Percentiles rank a stretch among this genome's conserved stretches.
Conservation (phyloP, 2,797 vertebrate species). For the Girardinus metallicus region DNA sequence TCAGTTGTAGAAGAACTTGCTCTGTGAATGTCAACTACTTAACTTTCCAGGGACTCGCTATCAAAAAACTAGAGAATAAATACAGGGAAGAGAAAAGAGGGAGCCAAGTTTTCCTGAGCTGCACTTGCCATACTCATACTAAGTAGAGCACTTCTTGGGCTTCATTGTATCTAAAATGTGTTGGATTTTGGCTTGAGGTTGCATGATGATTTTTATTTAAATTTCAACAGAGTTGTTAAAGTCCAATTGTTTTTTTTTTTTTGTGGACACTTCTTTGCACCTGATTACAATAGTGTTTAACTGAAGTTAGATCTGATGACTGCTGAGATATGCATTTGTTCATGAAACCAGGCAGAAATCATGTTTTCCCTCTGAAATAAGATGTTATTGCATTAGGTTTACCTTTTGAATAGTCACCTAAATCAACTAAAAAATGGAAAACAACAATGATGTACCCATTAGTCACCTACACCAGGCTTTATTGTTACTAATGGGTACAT, state of each 20-base stretch:
- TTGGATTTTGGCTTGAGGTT: neutral
- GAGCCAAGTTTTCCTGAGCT: conserved; percentile 14
- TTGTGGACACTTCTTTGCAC: neutral
- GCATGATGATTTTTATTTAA: neutral
- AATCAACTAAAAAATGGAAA: neutral
- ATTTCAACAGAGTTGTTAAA: neutral
- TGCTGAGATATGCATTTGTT: neutral
- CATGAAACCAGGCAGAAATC: neutral
- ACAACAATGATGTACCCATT: conserved; percentile 3
- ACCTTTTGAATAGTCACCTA: neutral
- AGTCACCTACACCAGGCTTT: neutral
- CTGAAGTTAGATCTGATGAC: neutral
- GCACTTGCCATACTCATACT: neutral
- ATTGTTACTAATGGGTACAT: neutral
- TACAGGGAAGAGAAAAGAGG: conserved; percentile 21
- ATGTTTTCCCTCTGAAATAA: neutral
- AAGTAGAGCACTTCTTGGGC: neutral
- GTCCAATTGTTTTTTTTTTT: neutral
- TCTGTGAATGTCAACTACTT: conserved; percentile 12
- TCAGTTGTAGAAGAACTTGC: conserved; percentile 1
- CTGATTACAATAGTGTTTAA: neutral
- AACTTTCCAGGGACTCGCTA: conserved; percentile 20
- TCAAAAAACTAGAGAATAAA: conserved; percentile 26
- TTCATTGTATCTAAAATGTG: neutral
- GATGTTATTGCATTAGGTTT: neutral